Evolutionary conservation across 2,797 vertebrate species (phyloP).

Genomic region (Eulemur coronatus): DNA sequence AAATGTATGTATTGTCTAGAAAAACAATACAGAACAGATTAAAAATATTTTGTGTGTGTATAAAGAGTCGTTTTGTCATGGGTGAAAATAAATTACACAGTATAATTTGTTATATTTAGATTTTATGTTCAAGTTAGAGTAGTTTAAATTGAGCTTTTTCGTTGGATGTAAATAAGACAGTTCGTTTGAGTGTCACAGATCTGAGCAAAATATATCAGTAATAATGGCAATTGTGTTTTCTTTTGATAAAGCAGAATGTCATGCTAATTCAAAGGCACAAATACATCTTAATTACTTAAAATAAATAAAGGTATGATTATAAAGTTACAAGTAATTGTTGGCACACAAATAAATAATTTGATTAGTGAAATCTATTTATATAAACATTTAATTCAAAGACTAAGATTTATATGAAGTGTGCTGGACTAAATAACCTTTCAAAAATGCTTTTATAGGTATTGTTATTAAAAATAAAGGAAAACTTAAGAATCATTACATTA

Average conservation of each 20-base stretch:
- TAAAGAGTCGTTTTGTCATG: neutral
- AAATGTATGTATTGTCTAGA: neutral
- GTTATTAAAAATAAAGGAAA: constrained; percentile 67
- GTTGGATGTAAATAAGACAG: constrained; percentile 20
- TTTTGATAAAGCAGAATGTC: constrained; percentile 80
- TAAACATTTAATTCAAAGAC: constrained; percentile 71
- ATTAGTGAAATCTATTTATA: constrained; percentile 63
- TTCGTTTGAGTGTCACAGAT: constrained; percentile 40
- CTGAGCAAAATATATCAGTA: constrained; percentile 63
- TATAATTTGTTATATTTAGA: constrained; percentile 10
- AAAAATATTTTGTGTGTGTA: neutral
- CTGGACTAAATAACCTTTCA: constrained; percentile 65
- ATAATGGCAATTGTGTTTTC: constrained; percentile 64
- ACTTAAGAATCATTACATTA: constrained; percentile 67
- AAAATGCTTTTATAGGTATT: constrained; percentile 66
- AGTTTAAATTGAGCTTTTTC: constrained; percentile 26
- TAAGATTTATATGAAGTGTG: constrained; percentile 70
- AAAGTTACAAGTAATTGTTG: constrained; percentile 79
- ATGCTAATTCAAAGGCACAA: constrained; percentile 86
- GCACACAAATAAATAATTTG: constrained; percentile 81
- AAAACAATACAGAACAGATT: constrained; percentile 24
- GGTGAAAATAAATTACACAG: neutral
- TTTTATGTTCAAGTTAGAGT: constrained; percentile 25
- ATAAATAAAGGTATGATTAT: constrained; percentile 76
- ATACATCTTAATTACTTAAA: constrained; percentile 80